Evolutionary conservation across 2,888 invertebrate species (phyloP).

Genomic region (Clistopyga incitator): DNA sequence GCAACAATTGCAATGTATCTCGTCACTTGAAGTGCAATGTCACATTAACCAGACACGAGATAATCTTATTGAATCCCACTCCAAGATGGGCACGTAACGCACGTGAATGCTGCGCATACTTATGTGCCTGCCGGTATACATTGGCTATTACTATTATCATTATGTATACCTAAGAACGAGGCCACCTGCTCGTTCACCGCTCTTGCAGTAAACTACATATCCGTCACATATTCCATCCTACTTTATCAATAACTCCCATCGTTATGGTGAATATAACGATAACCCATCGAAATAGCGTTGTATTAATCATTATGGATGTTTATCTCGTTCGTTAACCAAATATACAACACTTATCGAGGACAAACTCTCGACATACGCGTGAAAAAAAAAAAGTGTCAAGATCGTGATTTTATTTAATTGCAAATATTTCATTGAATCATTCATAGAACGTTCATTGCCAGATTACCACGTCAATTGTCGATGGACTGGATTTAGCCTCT

Average conservation of each 20-base stretch:
- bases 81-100: constrained; percentile 18
- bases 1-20: background rate
- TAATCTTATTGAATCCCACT: constrained; percentile 18
- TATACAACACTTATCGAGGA: background rate
- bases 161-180: constrained; percentile 25
- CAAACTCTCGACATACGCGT: background rate
- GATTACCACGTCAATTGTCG: no score
- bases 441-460: no score
- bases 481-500: no score
- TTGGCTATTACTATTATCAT: constrained; percentile 8
- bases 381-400: no score
- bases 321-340: background rate
- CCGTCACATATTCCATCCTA: background rate
- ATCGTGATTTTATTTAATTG: no score
- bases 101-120: constrained; percentile 1
- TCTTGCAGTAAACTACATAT: constrained; percentile 10
- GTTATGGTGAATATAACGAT: constrained; percentile 7
- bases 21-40: background rate
- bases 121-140: constrained; percentile 15
- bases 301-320: constrained; percentile 1
- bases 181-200: constrained; percentile 36
- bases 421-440: no score
- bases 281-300: constrained; percentile 15
- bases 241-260: constrained; percentile 12
- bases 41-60: constrained; percentile 1